Percentiles rank a stretch among this genome's conserved stretches.
These are phyloP conservation scores for Pelecanus crispus DNA, from an alignment of 2,113 vertebrate species.

Conservation along the genomic window DNA sequence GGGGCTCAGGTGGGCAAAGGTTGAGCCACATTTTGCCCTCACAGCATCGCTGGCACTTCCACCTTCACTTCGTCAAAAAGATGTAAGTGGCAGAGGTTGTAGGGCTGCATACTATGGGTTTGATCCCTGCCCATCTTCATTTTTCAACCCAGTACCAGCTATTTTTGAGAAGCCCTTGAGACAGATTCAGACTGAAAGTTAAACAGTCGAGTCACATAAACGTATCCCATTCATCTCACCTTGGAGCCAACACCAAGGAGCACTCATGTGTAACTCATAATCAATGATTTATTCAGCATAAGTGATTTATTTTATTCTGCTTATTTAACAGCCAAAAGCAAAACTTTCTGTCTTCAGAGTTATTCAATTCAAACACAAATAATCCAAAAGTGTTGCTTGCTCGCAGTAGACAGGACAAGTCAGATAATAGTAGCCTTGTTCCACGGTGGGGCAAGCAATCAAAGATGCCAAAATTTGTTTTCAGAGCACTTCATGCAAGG, in stretches of 20 bases:
- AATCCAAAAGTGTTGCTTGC: background rate
- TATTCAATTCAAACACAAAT: background rate
- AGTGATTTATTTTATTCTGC: background rate
- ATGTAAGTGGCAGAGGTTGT: background rate
- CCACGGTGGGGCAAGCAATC: background rate
- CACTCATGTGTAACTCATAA: background rate
- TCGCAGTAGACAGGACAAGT: background rate
- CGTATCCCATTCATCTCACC: background rate
- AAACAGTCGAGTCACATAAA: background rate
- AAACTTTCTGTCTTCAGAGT: background rate
- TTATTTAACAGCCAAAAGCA: background rate
- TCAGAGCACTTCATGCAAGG: background rate
- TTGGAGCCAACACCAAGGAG: background rate
- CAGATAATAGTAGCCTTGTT: accelerated
- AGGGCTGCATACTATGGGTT: background rate
- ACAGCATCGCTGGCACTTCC: accelerated
- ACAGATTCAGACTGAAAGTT: background rate
- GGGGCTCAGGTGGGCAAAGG: background rate
- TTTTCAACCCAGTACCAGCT: background rate
- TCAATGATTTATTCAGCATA: slow-evolving; percentile 23
- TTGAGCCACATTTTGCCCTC: background rate
- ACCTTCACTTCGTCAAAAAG: background rate
- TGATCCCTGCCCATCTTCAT: background rate
- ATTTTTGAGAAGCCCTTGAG: background rate
- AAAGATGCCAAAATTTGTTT: background rate